Percentiles rank a stretch among this genome's conserved stretches.
Evolutionary conservation across 2,113 vertebrate genomes (phyloP).

Genomic region (Macrotis lagotis): DNA sequence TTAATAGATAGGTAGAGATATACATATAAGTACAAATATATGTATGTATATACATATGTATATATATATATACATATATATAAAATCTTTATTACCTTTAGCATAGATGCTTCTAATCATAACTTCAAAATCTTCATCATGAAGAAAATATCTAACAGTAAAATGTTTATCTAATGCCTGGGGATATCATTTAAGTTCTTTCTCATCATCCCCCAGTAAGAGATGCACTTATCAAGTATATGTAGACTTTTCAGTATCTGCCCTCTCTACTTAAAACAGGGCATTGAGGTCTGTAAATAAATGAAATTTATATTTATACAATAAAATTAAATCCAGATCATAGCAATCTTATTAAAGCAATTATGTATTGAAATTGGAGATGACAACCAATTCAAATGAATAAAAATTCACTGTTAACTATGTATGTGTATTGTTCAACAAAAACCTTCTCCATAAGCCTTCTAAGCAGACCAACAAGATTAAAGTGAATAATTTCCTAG

Average conservation of each 20-base stretch:
- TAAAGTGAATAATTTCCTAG: background rate
- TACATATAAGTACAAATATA: too few relatives aligned
- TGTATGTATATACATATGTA: too few relatives aligned
- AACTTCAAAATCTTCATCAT: background rate
- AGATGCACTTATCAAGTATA: background rate
- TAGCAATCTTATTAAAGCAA: background rate
- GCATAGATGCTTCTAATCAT: slow-evolving; percentile 2
- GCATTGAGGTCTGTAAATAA: background rate
- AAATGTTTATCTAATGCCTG: background rate
- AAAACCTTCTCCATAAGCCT: too few relatives aligned
- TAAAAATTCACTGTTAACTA: background rate
- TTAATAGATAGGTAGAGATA: too few relatives aligned
- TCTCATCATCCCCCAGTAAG: background rate
- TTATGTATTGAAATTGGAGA: background rate
- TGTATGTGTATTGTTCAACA: background rate
- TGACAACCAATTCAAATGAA: background rate
- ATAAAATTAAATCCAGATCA: background rate
- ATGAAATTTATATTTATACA: background rate
- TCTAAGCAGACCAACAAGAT: background rate
- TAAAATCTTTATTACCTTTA: too few relatives aligned
- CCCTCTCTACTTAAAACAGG: background rate
- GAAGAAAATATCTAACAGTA: background rate
- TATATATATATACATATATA: background rate
- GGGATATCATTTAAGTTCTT: background rate
- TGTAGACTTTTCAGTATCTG: background rate